A percentile compares a stretch with the other conserved stretches of the same genome.
These are phyloP conservation scores for Chloroceryle inda DNA, from an alignment of 2,797 vertebrate genomes.

Conservation along the genomic window DNA sequence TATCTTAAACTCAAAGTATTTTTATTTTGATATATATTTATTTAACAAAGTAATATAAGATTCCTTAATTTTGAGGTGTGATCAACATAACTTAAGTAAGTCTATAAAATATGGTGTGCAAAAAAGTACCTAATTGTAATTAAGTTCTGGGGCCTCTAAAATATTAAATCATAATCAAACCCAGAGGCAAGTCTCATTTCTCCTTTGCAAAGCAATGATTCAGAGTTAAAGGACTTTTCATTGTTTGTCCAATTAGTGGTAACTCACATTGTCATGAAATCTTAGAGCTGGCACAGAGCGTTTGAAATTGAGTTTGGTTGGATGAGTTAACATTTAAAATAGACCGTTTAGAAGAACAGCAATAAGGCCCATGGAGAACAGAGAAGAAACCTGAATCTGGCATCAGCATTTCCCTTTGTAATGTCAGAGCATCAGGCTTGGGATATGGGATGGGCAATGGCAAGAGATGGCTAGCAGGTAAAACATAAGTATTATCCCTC, in stretches of 20 bases:
- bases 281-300: background rate
- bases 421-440: background rate
- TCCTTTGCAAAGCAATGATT: background rate
- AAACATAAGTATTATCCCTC: background rate
- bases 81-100: background rate
- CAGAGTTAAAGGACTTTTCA: background rate
- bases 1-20: background rate
- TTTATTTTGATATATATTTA: background rate
- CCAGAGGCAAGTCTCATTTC: background rate
- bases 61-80: background rate
- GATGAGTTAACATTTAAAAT: background rate
- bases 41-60: background rate
- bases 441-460: accelerated
- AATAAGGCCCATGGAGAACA: background rate
- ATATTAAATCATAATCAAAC: background rate
- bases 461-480: background rate
- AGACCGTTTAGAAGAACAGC: background rate
- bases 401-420: background rate
- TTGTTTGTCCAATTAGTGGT: background rate
- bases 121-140: background rate
- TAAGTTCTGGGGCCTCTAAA: background rate
- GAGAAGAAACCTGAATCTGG: background rate
- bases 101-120: background rate
- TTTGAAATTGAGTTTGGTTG: background rate
- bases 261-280: conserved; percentile 13